A percentile compares a stretch with the other conserved stretches of the same genome.
These are phyloP conservation scores for Copidosoma aretas DNA, from an alignment of 2,888 invertebrate species.

Conservation along the genomic window DNA sequence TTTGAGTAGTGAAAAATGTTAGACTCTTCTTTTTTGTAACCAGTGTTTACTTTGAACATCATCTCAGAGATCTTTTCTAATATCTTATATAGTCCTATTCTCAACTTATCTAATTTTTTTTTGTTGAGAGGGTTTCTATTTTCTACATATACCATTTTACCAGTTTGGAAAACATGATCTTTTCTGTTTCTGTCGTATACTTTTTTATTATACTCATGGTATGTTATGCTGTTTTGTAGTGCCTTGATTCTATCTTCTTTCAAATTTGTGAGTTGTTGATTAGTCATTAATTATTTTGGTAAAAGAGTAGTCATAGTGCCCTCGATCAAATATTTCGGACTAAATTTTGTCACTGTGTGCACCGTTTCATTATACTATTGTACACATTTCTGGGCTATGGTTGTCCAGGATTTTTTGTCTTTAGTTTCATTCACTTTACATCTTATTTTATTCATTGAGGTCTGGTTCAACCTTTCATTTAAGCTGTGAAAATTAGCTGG, in stretches of 20 bases:
- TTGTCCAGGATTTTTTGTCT: conserved; percentile 27
- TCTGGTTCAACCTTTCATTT: conserved; percentile 30
- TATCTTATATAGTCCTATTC: background rate
- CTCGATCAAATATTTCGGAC: background rate
- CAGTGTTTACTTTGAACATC: too few relatives aligned
- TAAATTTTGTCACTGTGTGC: too few relatives aligned
- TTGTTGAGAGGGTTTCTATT: too few relatives aligned
- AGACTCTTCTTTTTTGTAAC: too few relatives aligned
- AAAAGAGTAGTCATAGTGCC: too few relatives aligned
- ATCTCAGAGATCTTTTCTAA: too few relatives aligned
- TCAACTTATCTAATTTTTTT: too few relatives aligned
- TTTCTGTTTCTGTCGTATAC: background rate
- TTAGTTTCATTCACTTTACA: conserved; percentile 37
- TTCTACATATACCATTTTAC: conserved; percentile 1
- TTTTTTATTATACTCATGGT: background rate
- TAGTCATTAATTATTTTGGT: too few relatives aligned
- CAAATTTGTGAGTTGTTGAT: too few relatives aligned
- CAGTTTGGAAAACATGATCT: conserved; percentile 1
- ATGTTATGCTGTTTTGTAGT: conserved; percentile 1
- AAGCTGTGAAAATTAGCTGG: conserved; percentile 43
- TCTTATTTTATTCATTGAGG: conserved; percentile 37
- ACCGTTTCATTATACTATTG: too few relatives aligned
- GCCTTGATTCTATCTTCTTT: background rate
- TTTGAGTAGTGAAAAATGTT: too few relatives aligned
- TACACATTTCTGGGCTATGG: too few relatives aligned